Percentiles rank a stretch among this genome's conserved stretches.
Evolutionary conservation across 2,113 vertebrate genomes (phyloP).

Genomic region (Apodemus speciosus): DNA sequence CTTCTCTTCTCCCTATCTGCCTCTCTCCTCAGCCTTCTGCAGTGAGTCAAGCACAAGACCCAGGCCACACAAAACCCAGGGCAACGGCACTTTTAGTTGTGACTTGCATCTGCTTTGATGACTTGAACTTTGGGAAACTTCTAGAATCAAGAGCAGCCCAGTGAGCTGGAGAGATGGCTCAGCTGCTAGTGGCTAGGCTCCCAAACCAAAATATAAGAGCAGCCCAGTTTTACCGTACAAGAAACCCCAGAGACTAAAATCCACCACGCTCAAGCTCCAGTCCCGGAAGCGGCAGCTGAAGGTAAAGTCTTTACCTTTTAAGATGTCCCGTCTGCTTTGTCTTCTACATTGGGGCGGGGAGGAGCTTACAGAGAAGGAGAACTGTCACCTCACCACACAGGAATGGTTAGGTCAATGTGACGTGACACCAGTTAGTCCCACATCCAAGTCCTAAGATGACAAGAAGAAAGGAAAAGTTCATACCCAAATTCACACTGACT

Average conservation of each 20-base stretch:
- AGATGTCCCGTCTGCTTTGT: conserved; percentile 49
- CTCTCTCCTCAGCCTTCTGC: not conserved
- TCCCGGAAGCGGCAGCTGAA: not conserved
- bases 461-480: conserved; percentile 65
- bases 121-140: conserved; percentile 5
- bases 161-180: too few relatives aligned
- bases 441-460: conserved; percentile 65
- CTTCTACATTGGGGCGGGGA: conserved; percentile 68
- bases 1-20: not conserved
- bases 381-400: conserved; percentile 41
- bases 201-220: not conserved
- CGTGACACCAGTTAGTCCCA: conserved; percentile 61
- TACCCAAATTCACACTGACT: not conserved
- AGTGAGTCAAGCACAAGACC: not conserved
- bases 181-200: too few relatives aligned
- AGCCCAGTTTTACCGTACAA: conserved; percentile 23
- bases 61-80: not conserved
- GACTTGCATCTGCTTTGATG: not conserved
- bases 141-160: not conserved
- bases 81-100: not conserved
- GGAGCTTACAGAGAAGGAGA: conserved; percentile 23
- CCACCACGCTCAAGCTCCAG: not conserved
- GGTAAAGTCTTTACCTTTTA: conserved; percentile 71
- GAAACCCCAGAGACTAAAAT: conserved; percentile 24
- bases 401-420: conserved; percentile 38